A percentile compares a stretch with the other conserved stretches of the same genome.
Evolutionary conservation across 2,888 invertebrate genomes (phyloP).

Genomic region (Notocelia uddmanniana): DNA sequence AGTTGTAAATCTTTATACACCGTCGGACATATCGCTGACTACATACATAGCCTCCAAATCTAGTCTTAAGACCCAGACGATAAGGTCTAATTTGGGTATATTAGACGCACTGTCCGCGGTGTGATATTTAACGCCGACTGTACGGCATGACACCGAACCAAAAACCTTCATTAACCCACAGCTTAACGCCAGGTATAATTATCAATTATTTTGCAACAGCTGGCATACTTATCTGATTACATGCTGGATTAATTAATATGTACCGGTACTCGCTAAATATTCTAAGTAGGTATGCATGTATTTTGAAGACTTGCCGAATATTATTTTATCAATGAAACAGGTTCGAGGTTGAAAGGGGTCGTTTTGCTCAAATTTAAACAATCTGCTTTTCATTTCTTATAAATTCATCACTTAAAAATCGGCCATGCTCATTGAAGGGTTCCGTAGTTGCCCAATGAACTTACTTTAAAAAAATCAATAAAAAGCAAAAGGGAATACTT

Average conservation of each 20-base stretch:
- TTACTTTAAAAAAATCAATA: no score
- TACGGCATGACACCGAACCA: conserved; percentile 10
- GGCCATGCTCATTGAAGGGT: no score
- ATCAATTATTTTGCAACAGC: conserved; percentile 18
- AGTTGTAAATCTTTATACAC: conserved; percentile 3
- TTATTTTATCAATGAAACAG: neutral
- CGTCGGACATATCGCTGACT: neutral
- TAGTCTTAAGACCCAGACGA: neutral
- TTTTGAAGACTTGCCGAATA: neutral
- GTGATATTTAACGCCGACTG: conserved; percentile 9
- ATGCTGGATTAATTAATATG: neutral
- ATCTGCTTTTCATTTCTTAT: no score
- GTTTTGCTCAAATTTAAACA: no score
- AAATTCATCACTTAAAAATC: no score
- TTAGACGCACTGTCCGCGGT: neutral
- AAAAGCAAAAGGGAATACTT: no score
- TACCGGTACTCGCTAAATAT: neutral
- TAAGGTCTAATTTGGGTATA: conserved; percentile 3
- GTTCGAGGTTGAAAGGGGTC: no score
- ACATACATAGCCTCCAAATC: neutral
- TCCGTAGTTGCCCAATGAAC: no score
- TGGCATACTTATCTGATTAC: neutral
- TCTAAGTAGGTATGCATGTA: neutral
- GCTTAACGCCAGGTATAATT: conserved; percentile 13
- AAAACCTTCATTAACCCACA: conserved; percentile 33